Base-by-base conservation (phyloP, 1,140 invertebrate species). In the Hyphantria cunea region DNA sequence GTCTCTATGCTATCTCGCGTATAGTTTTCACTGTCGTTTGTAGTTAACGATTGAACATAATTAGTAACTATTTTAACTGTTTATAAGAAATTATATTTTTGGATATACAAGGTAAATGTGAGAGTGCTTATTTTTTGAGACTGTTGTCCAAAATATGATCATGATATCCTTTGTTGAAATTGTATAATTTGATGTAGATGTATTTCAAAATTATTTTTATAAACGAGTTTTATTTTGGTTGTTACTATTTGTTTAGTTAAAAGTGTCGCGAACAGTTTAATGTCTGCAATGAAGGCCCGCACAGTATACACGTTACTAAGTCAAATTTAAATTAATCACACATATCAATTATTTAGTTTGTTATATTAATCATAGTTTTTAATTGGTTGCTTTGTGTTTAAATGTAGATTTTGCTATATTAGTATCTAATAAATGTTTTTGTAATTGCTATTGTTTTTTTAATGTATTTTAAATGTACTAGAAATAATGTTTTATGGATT, bases 361-460 rank as follows among this genome's bases (percentile, higher is more conserved):
- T 89, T 86, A 84, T 58, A 58, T 82, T 80, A 74, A 82, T 82
- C 66, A 70, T 70, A 62, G 84, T 78, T 80, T n/a, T 65, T 78
- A 82, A 78, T 84, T 78, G 80, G 76, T 84, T 87, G 84, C 84
- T 84, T 89, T 80, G 81, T 89, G 83, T 89, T 86, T 85, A 76
- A 73, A 63, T 80, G 68, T 72, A 81, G 68, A 84, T 82, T 80
- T 85, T 86, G 79, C 75, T 85, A 82, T 78, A 80, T 70, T 75
- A 83, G 76, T 70, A 62, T 42, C 50, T 65, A 87, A 85, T 85
- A 89, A 85, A 89, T 83, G 80, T 62, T 62, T 58, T 58, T 48
- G 55, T 56, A 56, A 47, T 48, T 47, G 9, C 7, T 48, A 33
- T 49, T 6, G n/a, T 54, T 11, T 14, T 37, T 37, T 56, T 34